Conservation (phyloP, 2,797 vertebrate genomes). For the Cyprinella venusta region DNA sequence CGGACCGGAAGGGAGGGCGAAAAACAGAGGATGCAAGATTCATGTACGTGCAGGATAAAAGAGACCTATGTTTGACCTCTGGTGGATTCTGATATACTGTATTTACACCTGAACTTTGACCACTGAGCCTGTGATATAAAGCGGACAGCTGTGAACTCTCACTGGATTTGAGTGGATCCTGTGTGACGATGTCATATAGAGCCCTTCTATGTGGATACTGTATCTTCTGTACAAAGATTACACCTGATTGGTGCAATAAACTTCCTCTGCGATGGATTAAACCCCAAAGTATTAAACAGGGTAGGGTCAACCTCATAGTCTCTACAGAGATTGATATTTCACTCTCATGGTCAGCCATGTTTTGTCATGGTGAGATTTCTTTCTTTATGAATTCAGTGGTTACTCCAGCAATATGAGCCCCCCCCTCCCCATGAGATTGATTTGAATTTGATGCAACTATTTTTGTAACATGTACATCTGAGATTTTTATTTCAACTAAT, state of each 20-base stretch:
- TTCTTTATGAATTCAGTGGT: constrained; percentile 50
- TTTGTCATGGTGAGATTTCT: constrained; percentile 57
- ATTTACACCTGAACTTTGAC: constrained; percentile 51
- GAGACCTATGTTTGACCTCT: constrained; percentile 31
- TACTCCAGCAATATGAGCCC: constrained; percentile 59
- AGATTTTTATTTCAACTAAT: constrained; percentile 60
- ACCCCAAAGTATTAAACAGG: constrained; percentile 59
- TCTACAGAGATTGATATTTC: constrained; percentile 43
- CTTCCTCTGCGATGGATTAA: constrained; percentile 46
- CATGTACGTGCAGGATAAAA: neutral
- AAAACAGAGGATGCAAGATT: constrained; percentile 7
- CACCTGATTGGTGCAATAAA: constrained; percentile 51
- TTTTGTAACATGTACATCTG: constrained; percentile 75
- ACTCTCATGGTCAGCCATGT: constrained; percentile 50
- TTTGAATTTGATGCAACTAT: constrained; percentile 80
- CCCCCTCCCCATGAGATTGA: constrained; percentile 68
- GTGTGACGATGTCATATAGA: constrained; percentile 38
- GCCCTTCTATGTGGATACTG: constrained; percentile 42
- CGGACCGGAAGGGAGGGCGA: constrained; percentile 27
- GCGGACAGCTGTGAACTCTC: constrained; percentile 35
- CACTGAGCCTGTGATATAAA: constrained; percentile 57
- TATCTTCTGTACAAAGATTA: constrained; percentile 57
- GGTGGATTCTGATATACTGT: constrained; percentile 31
- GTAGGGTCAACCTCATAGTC: constrained; percentile 56
- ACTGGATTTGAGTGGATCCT: constrained; percentile 34